phyloP scores from a whole-genome alignment of 2,797 vertebrate genomes.

The Gymnocypris eckloni region DNA sequence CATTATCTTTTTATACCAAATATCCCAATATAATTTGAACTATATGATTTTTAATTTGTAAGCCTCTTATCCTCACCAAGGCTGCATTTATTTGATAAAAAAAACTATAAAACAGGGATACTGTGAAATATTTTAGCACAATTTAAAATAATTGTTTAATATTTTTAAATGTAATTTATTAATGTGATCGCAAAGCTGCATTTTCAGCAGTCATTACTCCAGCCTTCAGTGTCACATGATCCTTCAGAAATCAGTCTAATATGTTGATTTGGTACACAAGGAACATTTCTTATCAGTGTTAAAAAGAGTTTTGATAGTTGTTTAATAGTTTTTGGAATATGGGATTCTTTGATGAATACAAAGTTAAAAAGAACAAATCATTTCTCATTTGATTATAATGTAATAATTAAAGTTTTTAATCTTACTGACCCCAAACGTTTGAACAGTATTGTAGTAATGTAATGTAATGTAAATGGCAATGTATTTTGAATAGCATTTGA shows the following conservation, averaged over 20 bases:
- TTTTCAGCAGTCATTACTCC: background rate
- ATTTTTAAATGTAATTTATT: background rate
- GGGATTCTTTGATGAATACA: background rate
- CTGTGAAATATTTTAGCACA: background rate
- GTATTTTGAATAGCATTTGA: background rate
- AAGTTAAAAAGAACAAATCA: background rate
- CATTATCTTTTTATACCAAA: background rate
- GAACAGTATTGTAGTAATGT: background rate
- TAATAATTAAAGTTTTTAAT: background rate
- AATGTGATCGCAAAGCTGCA: background rate
- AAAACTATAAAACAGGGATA: background rate
- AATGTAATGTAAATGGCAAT: background rate
- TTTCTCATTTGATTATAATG: background rate
- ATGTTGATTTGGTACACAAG: background rate
- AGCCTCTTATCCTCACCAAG: background rate
- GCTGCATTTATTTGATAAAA: background rate
- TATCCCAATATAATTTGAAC: background rate
- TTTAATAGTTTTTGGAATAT: background rate
- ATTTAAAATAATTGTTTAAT: background rate
- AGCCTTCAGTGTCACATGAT: background rate
- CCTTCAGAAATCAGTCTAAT: conserved; percentile 1
- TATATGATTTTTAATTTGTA: too few species aligned
- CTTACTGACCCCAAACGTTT: background rate
- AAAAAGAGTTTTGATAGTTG: too few species aligned
- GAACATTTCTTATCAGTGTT: background rate